Conservation (phyloP, 2,113 vertebrate genomes). For the Sitta europaea region DNA sequence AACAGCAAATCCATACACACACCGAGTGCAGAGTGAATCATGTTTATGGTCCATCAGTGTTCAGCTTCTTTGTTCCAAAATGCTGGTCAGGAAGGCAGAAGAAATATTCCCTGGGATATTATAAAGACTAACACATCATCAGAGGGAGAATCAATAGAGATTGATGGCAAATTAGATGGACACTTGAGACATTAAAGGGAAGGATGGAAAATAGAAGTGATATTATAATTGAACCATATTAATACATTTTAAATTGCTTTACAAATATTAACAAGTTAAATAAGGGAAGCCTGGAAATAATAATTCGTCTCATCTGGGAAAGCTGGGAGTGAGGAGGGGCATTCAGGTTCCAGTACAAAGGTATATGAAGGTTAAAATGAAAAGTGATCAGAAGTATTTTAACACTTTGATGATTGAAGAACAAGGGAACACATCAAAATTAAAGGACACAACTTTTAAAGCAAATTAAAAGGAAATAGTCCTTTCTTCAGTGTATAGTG, state of each 20-base stretch:
- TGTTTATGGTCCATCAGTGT: not conserved
- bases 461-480: slow-evolving; percentile 53
- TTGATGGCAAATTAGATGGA: slow-evolving; percentile 55
- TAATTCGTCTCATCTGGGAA: slow-evolving; percentile 22
- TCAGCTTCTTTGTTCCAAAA: slow-evolving; percentile 40
- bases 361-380: slow-evolving; percentile 31
- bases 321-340: not conserved
- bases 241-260: slow-evolving; percentile 57
- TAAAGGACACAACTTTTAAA: slow-evolving; percentile 55
- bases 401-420: slow-evolving; percentile 38
- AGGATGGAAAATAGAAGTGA: slow-evolving; percentile 36
- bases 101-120: slow-evolving; percentile 23
- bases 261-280: slow-evolving; percentile 56
- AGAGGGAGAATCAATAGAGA: slow-evolving; percentile 54
- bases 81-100: slow-evolving; percentile 39
- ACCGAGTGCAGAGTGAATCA: not conserved
- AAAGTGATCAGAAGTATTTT: slow-evolving; percentile 44
- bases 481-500: slow-evolving; percentile 2
- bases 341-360: not conserved
- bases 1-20: not conserved
- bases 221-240: slow-evolving; percentile 40
- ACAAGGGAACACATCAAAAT: slow-evolving; percentile 38
- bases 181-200: slow-evolving; percentile 52
- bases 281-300: slow-evolving; percentile 8
- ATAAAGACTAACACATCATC: slow-evolving; percentile 50